Evolutionary conservation across 2,888 invertebrate species (phyloP).

Genomic region (Lacanobia wlatinum): DNA sequence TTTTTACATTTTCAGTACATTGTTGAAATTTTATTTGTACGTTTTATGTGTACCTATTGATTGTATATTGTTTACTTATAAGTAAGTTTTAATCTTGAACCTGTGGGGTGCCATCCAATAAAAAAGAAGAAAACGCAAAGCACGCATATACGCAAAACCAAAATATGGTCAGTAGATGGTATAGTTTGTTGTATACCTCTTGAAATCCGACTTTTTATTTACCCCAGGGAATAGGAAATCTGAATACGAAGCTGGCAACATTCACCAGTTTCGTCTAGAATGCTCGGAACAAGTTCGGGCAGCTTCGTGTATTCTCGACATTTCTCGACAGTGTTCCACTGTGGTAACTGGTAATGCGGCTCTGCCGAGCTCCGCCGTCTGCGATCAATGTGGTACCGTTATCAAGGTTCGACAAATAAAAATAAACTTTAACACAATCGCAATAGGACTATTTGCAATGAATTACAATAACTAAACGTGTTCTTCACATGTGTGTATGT

Average conservation of each 20-base stretch:
- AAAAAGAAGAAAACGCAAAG: too few relatives aligned
- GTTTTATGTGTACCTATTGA: not conserved
- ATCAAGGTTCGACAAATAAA: slow-evolving; percentile 26
- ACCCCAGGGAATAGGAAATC: slow-evolving; percentile 23
- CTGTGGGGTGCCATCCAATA: too few relatives aligned
- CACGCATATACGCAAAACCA: too few relatives aligned
- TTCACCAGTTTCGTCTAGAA: slow-evolving; percentile 36
- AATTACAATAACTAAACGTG: slow-evolving; percentile 2
- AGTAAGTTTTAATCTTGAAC: not conserved
- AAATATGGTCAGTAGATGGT: too few relatives aligned
- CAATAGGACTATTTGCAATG: slow-evolving; percentile 8
- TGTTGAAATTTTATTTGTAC: not conserved
- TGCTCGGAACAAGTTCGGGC: slow-evolving; percentile 54
- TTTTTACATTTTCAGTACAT: not conserved
- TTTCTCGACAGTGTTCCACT: slow-evolving; percentile 33
- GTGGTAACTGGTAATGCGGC: slow-evolving; percentile 8
- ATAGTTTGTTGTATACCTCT: too few relatives aligned
- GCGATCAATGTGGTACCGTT: slow-evolving; percentile 14
- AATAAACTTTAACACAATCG: slow-evolving; percentile 27
- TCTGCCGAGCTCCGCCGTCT: slow-evolving; percentile 15
- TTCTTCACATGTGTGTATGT: not conserved
- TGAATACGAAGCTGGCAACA: slow-evolving; percentile 49
- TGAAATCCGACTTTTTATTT: not conserved
- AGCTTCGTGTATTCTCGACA: slow-evolving; percentile 45
- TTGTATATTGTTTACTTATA: too few relatives aligned